Evolutionary conservation across 53 echinoderm and acorn worm species (phyloP).

Genomic region (Astropecten irregularis): DNA sequence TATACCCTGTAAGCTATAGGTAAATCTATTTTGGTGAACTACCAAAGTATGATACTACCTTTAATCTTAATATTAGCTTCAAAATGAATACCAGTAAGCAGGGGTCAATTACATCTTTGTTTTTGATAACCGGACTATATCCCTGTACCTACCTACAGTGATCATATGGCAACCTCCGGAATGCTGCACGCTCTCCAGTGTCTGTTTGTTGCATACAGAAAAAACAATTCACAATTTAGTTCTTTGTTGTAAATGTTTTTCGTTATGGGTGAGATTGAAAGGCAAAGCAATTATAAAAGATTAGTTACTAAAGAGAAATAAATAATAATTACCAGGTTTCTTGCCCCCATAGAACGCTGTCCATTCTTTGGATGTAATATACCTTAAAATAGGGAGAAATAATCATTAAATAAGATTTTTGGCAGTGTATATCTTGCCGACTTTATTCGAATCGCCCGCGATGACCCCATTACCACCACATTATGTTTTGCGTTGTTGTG

Average conservation of each 20-base stretch:
- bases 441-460: neutral
- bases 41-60: no score
- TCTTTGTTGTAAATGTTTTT: neutral
- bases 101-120: no score
- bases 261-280: no score
- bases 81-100: no score
- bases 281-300: no score
- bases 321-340: slow-evolving; percentile 61
- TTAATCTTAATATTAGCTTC: no score
- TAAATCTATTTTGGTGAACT: no score
- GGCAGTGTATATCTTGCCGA: neutral
- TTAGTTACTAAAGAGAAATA: no score
- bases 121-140: no score
- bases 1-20: no score
- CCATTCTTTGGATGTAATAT: slow-evolving; percentile 94
- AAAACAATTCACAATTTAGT: neutral
- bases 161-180: slow-evolving; percentile 92
- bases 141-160: slow-evolving; percentile 88
- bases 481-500: no score
- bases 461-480: neutral
- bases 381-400: slow-evolving; percentile 59
- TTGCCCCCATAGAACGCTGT: slow-evolving; percentile 90
- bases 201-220: slow-evolving; percentile 25
- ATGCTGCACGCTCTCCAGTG: slow-evolving; percentile 76
- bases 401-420: neutral